Percentiles rank a stretch among this genome's conserved stretches.
Evolutionary conservation across 92 coral and sea anemone species (phyloP).

Genomic region (Paramuricea clavata): DNA sequence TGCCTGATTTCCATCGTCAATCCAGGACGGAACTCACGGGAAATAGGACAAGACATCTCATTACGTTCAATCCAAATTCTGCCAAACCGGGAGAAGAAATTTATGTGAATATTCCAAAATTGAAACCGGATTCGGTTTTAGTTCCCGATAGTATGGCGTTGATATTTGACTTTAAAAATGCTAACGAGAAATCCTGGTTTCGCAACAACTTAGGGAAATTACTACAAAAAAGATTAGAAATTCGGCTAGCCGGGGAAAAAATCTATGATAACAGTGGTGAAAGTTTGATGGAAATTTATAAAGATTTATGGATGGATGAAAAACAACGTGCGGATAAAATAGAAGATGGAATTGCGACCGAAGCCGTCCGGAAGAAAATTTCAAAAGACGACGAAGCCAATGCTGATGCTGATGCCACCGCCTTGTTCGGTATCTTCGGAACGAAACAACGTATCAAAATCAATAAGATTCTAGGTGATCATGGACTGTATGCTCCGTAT

Average conservation of each 20-base stretch:
- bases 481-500: background rate
- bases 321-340: background rate
- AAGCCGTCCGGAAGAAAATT: background rate
- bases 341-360: background rate
- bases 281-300: background rate
- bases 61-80: too few relatives aligned
- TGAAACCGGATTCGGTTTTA: background rate
- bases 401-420: background rate
- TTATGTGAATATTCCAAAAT: background rate
- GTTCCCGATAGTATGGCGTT: background rate
- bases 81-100: background rate
- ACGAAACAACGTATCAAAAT: background rate
- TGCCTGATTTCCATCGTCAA: too few relatives aligned
- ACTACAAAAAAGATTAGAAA: too few relatives aligned
- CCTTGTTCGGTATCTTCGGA: background rate
- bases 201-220: too few relatives aligned
- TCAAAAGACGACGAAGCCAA: background rate
- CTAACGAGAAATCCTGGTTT: too few relatives aligned
- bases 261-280: background rate
- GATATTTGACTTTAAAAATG: too few relatives aligned
- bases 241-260: background rate
- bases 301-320: background rate
- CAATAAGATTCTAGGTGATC: background rate
- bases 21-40: too few relatives aligned
- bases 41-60: too few relatives aligned